phyloP scores from a whole-genome alignment of 2,888 invertebrate genomes.

The Scaptomyza reducta region DNA sequence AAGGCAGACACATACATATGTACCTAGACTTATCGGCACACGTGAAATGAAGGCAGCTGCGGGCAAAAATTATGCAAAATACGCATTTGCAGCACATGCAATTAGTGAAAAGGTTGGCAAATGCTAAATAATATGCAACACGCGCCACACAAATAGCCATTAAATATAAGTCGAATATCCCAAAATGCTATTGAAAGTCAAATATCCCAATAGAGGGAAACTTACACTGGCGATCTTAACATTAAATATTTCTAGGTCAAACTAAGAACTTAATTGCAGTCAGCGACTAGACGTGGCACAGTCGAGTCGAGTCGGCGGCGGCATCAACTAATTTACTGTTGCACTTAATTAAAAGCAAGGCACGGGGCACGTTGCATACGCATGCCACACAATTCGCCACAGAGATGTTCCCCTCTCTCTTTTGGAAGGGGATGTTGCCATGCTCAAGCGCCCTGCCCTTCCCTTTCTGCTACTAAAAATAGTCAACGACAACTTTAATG shows the following conservation, averaged over 20 bases:
- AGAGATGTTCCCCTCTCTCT: background rate
- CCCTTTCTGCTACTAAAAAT: slow-evolving; percentile 55
- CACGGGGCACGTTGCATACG: slow-evolving; percentile 41
- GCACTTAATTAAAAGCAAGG: slow-evolving; percentile 77
- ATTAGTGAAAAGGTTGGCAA: slow-evolving; percentile 21
- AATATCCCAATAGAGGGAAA: background rate
- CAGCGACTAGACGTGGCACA: slow-evolving; percentile 38
- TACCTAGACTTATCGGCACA: slow-evolving; percentile 62
- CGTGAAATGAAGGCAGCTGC: slow-evolving; percentile 64
- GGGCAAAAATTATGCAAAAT: slow-evolving; percentile 33
- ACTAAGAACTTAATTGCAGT: slow-evolving; percentile 68
- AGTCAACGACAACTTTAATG: slow-evolving; percentile 51
- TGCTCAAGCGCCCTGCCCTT: background rate
- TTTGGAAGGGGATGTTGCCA: background rate
- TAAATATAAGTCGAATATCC: background rate
- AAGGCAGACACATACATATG: background rate
- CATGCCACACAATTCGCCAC: slow-evolving; percentile 33
- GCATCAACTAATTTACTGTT: slow-evolving; percentile 76
- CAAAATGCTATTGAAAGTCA: background rate
- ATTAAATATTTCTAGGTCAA: slow-evolving; percentile 77
- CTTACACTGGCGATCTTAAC: slow-evolving; percentile 12
- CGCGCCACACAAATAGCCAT: slow-evolving; percentile 34
- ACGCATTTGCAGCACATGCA: slow-evolving; percentile 26
- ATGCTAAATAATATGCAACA: slow-evolving; percentile 19
- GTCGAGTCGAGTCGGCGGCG: slow-evolving; percentile 11